Evolutionary conservation across 2,113 vertebrate genomes (phyloP).

Genomic region (Bubalus kerabau): DNA sequence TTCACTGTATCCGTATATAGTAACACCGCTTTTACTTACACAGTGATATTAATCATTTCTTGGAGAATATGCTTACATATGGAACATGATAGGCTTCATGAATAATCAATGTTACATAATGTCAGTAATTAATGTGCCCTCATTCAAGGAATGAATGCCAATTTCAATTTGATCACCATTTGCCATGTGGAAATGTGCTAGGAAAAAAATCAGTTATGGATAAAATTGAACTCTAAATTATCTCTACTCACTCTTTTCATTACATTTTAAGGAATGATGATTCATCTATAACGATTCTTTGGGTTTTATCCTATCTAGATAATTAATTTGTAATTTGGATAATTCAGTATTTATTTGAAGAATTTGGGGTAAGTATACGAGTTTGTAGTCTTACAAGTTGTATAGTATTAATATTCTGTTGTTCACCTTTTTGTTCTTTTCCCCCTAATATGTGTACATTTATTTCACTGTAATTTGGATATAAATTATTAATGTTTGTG

Average conservation of each 20-base stretch:
- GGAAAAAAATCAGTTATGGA: slow-evolving; percentile 66
- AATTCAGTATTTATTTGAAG: not conserved
- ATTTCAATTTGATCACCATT: slow-evolving; percentile 56
- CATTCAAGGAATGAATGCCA: slow-evolving; percentile 40
- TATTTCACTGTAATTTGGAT: not conserved
- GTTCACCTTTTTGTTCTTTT: not conserved
- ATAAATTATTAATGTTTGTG: slow-evolving; percentile 17
- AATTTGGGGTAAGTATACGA: not conserved
- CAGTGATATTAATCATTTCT: slow-evolving; percentile 1
- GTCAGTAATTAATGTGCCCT: slow-evolving; percentile 55
- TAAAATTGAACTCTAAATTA: slow-evolving; percentile 74
- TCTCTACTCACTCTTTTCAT: slow-evolving; percentile 56
- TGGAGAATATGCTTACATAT: slow-evolving; percentile 54
- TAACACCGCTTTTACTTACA: not conserved
- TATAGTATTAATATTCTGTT: not conserved
- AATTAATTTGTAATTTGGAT: slow-evolving; percentile 30
- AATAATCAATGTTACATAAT: slow-evolving; percentile 53
- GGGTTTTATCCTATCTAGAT: not conserved
- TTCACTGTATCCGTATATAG: not conserved
- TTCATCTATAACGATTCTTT: slow-evolving; percentile 20
- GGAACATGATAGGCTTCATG: slow-evolving; percentile 54
- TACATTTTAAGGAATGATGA: slow-evolving; percentile 60
- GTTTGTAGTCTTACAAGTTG: not conserved
- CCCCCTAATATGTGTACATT: not conserved
- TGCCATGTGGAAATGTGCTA: slow-evolving; percentile 57